phyloP scores from a whole-genome alignment of 2,888 invertebrate species.

The Polydrusus tereticollis region DNA sequence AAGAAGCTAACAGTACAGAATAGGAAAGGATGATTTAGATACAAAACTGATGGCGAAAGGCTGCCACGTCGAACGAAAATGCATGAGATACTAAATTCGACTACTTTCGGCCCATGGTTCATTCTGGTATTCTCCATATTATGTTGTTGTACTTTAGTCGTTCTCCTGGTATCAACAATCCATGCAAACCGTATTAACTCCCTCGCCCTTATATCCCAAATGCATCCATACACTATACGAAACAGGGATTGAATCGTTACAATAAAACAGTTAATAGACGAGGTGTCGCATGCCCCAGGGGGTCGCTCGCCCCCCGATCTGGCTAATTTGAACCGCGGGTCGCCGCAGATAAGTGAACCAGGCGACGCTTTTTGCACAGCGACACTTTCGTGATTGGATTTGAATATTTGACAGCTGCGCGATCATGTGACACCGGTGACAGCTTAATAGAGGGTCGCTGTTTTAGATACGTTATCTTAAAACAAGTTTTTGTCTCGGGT shows the following conservation, averaged over 20 bases:
- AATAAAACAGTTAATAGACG: constrained; percentile 69
- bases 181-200: neutral
- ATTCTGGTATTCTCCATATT: too few species aligned
- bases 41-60: too few species aligned
- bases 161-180: too few species aligned
- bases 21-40: too few species aligned
- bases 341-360: constrained; percentile 64
- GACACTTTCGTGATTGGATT: constrained; percentile 65
- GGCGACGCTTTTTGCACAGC: constrained; percentile 55
- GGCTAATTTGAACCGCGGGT: constrained; percentile 69
- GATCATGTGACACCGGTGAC: constrained; percentile 30
- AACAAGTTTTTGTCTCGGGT: constrained; percentile 1
- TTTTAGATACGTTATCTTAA: constrained; percentile 34
- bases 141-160: too few species aligned
- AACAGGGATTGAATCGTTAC: constrained; percentile 66
- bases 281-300: constrained; percentile 67
- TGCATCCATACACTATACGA: neutral
- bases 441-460: constrained; percentile 31
- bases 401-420: constrained; percentile 56
- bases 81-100: too few species aligned
- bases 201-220: neutral
- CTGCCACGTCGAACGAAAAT: too few species aligned
- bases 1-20: too few species aligned
- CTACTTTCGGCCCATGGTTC: too few species aligned
- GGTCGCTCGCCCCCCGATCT: constrained; percentile 58